Evolutionary conservation across 1,140 invertebrate species (phyloP), one percentile per base, ranked within the genome.

Genomic region (Caenorhabditis remanei): DNA sequence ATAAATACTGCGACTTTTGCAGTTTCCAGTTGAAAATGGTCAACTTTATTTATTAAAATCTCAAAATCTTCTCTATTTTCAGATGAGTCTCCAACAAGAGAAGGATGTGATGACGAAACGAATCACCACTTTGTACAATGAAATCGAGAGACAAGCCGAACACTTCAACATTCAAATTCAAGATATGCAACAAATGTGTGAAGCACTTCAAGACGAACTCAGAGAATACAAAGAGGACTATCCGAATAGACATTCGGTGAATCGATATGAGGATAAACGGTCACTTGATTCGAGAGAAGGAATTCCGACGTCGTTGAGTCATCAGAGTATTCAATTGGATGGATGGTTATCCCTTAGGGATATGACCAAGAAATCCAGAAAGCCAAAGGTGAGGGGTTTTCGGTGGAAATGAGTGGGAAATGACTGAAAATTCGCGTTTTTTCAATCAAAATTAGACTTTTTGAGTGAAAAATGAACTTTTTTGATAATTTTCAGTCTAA

Each of bases 231-330:
- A 50, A 85, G 46, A 63, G 16, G 84, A 50, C 7, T 65, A 65
- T 32, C 40, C 56, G 5, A 46, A 65, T 11, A 19, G 53, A 40
- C 40, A 86, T n/a, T 9, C 13, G 55, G 67, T 16, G 13, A 53
- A 50, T 75, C 75, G 58, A 41, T 75, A 56, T 19, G 67, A 75
- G 32, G 85, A 86, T 7, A 56, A 79, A 55, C 46, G 85, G 13
- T 85, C 85, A 16, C 41, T 85, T 19, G 85, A 85, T 41, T 85
- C 85, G 9, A n/a, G 85, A n/a, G 85, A 85, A 50, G 85, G 67
- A n/a, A 61, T 63, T 53, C 53, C 65, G 7, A 41, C 63, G 1
- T 71, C 85, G 7, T 8, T 85, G 21, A 75, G 63, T 14, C 41
- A 46, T 48, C 55, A 67, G 41, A 75, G 40, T 48, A 13, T 79